Evolutionary conservation across 2,113 vertebrate genomes (phyloP), one percentile per base, ranked within the genome.

Genomic region (Narcine bancroftii): DNA sequence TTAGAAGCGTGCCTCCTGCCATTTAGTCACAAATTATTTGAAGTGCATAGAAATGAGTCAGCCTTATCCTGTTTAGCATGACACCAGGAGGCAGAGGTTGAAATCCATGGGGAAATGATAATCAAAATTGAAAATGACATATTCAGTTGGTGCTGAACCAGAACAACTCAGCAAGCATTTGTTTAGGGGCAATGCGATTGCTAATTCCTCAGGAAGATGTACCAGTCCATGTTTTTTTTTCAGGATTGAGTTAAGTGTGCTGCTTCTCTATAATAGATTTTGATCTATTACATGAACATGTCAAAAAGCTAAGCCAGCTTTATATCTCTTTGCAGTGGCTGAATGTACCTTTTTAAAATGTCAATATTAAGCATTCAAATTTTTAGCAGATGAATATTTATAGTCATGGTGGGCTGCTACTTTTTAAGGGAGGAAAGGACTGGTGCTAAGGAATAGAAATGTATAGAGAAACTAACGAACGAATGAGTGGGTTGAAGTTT

Each of bases 381-480:
- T 26, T 91, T 42, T 91, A 69, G 63, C 69, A 91, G 89, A 39
- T 91, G 42, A 19, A 69, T 71, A 91, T 91, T 91, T 91, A 91
- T 69, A 65, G 45, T 69, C 71, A 45, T 45, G 65, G n/a, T 69
- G 89, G 89, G 63, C 89, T 91, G 39, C 89, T 91, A 60, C 65
- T 71, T 71, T 91, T 66, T 91, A 69, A 71, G 63, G 42, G 89
- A 47, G 65, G 89, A 45, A 56, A 66, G 87, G 26, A 69, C 39
- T 91, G 65, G 63, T 91, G 89, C 89, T 91, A 45, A 47, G 47
- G 47, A 56, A 53, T 83, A 87, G 89, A 91, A 91, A 47, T 69
- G 89, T 47, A 91, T 91, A 91, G 65, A 85, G 81, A 91, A 69
- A 91, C 39, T 65, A 91, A 65, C 71, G 89, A 69, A 91, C 42